A percentile compares a stretch with the other conserved stretches of the same genome.
Evolutionary conservation across 2,797 vertebrate genomes (phyloP).

Genomic region (Geotrypetes seraphini): DNA sequence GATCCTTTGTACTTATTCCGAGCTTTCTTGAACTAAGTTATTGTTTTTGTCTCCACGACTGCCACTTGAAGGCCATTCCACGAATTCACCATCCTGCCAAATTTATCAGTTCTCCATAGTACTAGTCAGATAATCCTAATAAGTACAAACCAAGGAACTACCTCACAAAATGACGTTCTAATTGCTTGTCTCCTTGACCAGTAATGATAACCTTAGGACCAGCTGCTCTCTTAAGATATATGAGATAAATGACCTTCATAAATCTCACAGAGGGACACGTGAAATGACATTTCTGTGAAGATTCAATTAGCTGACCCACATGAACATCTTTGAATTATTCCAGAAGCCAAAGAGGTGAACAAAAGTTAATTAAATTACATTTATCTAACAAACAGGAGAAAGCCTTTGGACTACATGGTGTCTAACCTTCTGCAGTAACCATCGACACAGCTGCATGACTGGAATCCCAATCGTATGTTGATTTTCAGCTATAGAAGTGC

Average conservation of each 20-base stretch:
- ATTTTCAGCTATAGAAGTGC: too few species aligned
- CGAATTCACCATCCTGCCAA: too few species aligned
- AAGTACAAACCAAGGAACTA: slow-evolving; percentile 35
- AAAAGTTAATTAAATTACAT: slow-evolving; percentile 22
- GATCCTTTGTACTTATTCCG: too few species aligned
- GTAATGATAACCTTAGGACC: not conserved
- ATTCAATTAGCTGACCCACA: rapidly evolving
- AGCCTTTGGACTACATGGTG: not conserved
- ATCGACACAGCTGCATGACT: not conserved
- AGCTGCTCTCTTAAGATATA: rapidly evolving
- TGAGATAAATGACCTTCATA: rapidly evolving
- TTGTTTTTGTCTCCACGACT: too few species aligned
- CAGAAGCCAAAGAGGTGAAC: not conserved
- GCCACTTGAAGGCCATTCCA: too few species aligned
- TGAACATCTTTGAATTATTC: not conserved
- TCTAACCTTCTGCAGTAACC: not conserved
- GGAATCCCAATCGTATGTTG: not conserved
- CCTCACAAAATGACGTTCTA: slow-evolving; percentile 33
- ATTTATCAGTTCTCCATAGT: too few species aligned
- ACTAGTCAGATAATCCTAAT: too few species aligned
- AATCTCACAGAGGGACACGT: not conserved
- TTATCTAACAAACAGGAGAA: slow-evolving; percentile 2
- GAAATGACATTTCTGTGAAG: not conserved
- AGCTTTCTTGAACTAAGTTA: too few species aligned
- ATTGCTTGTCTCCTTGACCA: slow-evolving; percentile 24